These are phyloP conservation scores for Aphidius colemani DNA, from an alignment of 2,888 invertebrate genomes.

Conservation along the genomic window DNA sequence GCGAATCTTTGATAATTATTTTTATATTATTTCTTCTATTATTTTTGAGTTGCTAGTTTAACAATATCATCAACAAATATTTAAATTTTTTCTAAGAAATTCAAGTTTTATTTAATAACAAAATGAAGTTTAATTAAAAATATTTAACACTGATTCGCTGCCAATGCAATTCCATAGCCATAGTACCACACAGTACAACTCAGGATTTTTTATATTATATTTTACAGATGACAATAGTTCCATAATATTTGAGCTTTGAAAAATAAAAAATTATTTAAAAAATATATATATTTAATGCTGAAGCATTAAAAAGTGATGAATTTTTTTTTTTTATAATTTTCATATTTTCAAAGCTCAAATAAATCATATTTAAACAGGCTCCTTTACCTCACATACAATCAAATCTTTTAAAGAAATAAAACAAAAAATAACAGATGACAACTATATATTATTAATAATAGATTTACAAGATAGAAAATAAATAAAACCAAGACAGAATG, in stretches of 20 bases:
- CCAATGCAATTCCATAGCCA: slow-evolving; percentile 58
- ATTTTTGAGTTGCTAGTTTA: not conserved
- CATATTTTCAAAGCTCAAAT: not conserved
- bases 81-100: slow-evolving; percentile 8
- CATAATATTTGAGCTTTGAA: slow-evolving; percentile 41
- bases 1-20: slow-evolving; percentile 24
- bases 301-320: slow-evolving; percentile 5
- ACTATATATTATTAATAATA: slow-evolving; percentile 59
- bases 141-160: slow-evolving; percentile 41
- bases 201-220: slow-evolving; percentile 61
- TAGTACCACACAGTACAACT: slow-evolving; percentile 61
- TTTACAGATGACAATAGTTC: slow-evolving; percentile 62
- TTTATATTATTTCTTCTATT: slow-evolving; percentile 9
- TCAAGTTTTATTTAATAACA: no score
- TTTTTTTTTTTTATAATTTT: not conserved
- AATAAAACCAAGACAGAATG: slow-evolving; percentile 37
- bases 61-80: not conserved
- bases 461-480: slow-evolving; percentile 51
- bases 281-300: not conserved
- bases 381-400: slow-evolving; percentile 60
- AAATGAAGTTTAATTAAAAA: not conserved
- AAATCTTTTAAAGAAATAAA: slow-evolving; percentile 43
- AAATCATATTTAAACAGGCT: slow-evolving; percentile 48
- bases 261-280: not conserved
- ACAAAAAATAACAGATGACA: slow-evolving; percentile 51